phyloP scores from a whole-genome alignment of 2,888 invertebrate species.

The Sminthurides aquaticus region DNA sequence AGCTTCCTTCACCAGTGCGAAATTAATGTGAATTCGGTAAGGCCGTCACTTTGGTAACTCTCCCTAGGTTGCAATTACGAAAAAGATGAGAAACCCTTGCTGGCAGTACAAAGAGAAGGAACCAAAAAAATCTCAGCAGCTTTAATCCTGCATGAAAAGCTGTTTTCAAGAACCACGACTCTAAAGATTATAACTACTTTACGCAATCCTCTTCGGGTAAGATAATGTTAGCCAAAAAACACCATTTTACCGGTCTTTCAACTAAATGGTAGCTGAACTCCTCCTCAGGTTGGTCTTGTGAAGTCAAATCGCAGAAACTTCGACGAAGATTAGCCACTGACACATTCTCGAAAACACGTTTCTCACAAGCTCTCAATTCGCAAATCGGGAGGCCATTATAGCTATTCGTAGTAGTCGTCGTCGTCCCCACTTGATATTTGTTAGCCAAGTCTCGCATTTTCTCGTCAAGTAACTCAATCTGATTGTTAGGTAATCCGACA shows the following conservation, averaged over 20 bases:
- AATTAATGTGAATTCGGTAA: too few species aligned
- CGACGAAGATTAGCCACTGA: constrained; percentile 33
- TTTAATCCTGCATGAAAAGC: too few species aligned
- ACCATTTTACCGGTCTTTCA: constrained; percentile 24
- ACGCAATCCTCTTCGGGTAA: too few species aligned
- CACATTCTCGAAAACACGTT: constrained; percentile 39
- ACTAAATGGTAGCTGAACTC: constrained; percentile 19
- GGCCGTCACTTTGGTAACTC: too few species aligned
- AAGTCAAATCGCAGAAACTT: constrained; percentile 23
- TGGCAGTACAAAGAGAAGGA: too few species aligned
- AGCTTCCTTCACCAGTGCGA: too few species aligned
- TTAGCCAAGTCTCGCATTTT: constrained; percentile 20
- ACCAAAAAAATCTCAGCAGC: too few species aligned
- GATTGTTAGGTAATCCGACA: constrained; percentile 1
- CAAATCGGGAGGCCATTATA: neutral
- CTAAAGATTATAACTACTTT: too few species aligned
- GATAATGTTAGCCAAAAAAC: too few species aligned
- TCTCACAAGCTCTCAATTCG: constrained; percentile 28
- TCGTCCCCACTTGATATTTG: constrained; percentile 14
- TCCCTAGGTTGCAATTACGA: too few species aligned
- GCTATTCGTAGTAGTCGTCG: neutral
- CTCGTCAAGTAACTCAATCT: constrained; percentile 23
- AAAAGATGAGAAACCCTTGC: too few species aligned
- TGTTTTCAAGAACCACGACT: too few species aligned
- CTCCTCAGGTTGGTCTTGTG: constrained; percentile 14